Percentiles rank a stretch among this genome's conserved stretches.
These are phyloP conservation scores for Phalangium opilio DNA, from an alignment of 2,888 invertebrate genomes.

Conservation along the genomic window DNA sequence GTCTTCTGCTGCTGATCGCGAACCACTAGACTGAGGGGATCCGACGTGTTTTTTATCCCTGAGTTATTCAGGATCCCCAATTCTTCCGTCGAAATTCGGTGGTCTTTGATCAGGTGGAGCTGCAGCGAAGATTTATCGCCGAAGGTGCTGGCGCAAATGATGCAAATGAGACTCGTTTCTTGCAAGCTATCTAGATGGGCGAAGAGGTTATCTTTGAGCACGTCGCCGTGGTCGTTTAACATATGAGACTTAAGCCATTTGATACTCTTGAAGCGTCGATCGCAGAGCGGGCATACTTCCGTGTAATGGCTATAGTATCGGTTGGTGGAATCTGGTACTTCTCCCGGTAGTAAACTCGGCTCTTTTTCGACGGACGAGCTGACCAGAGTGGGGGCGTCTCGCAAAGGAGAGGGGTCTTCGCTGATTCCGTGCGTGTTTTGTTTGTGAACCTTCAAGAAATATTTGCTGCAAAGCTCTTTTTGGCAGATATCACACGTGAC, in stretches of 20 bases:
- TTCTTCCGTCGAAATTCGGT: conserved; percentile 23
- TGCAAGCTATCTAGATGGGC: not conserved
- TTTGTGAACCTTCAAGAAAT: conserved; percentile 91
- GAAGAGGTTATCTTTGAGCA: conserved; percentile 43
- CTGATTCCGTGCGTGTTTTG: conserved; percentile 94
- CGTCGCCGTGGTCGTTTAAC: conserved; percentile 64
- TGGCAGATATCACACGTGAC: conserved; percentile 95
- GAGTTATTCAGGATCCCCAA: conserved; percentile 12
- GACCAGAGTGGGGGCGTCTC: conserved; percentile 8
- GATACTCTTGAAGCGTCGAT: conserved; percentile 67
- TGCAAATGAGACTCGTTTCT: conserved; percentile 20
- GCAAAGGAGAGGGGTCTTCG: conserved; percentile 41
- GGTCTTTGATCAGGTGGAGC: conserved; percentile 35
- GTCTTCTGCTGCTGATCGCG: conserved; percentile 9
- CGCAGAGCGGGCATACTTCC: conserved; percentile 70
- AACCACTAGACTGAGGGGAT: conserved; percentile 8
- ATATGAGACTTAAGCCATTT: conserved; percentile 78
- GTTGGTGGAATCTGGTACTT: conserved; percentile 9
- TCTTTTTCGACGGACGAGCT: not conserved
- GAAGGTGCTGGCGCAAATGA: conserved; percentile 32
- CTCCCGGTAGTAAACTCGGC: not conserved
- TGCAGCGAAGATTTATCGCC: conserved; percentile 32
- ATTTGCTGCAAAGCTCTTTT: conserved; percentile 94
- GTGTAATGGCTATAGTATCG: conserved; percentile 22
- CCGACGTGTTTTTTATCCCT: not conserved